phyloP scores from a whole-genome alignment of 1,140 invertebrate species.

The Laodelphax striatellus region DNA sequence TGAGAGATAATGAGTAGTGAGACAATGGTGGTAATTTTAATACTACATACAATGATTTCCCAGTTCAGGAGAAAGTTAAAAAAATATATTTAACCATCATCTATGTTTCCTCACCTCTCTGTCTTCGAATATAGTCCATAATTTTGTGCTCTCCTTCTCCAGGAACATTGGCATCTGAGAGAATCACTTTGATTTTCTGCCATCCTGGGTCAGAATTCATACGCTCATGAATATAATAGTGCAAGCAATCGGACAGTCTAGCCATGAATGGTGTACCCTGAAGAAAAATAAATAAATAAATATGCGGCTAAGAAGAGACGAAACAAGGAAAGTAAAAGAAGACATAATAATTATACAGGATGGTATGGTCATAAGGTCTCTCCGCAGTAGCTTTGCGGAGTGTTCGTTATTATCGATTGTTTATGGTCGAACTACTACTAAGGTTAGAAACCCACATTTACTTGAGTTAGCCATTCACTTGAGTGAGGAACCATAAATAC shows the following conservation, averaged over 20 bases:
- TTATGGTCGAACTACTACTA: too few species aligned
- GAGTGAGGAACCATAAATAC: too few species aligned
- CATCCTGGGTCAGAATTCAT: slow-evolving; percentile 93
- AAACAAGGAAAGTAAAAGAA: background rate
- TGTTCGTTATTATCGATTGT: too few species aligned
- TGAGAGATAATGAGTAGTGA: too few species aligned
- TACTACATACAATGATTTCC: background rate
- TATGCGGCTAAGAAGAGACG: background rate
- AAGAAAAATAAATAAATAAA: slow-evolving; percentile 20
- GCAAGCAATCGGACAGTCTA: slow-evolving; percentile 80
- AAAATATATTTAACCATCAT: background rate
- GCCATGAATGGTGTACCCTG: slow-evolving; percentile 98
- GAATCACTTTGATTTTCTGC: slow-evolving; percentile 87
- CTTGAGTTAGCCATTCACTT: too few species aligned
- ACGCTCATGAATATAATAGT: slow-evolving; percentile 92
- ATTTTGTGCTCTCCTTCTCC: slow-evolving; percentile 99
- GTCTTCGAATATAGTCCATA: slow-evolving; percentile 96
- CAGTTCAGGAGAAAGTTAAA: background rate
- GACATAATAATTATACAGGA: too few species aligned
- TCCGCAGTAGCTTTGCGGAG: too few species aligned
- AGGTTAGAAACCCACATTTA: too few species aligned
- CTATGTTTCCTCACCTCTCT: slow-evolving; percentile 51
- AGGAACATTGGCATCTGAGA: slow-evolving; percentile 92
- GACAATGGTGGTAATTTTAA: background rate
- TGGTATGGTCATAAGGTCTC: too few species aligned